These are phyloP conservation scores for Platyura marginata DNA, from an alignment of 1,140 invertebrate species.

Conservation along the genomic window DNA sequence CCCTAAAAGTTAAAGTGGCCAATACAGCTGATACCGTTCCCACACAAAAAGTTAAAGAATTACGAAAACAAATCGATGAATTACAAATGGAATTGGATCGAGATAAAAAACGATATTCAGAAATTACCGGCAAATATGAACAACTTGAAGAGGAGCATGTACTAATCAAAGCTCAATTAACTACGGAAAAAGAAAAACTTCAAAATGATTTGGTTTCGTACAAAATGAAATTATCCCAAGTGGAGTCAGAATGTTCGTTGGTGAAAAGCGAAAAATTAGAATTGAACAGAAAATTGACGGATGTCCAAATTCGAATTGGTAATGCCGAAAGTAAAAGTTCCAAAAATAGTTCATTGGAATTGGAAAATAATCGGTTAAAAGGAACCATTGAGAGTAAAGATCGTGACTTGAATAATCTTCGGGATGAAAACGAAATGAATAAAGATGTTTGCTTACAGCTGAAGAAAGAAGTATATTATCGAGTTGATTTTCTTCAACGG, in stretches of 20 bases:
- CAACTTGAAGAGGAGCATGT: slow-evolving; percentile 67
- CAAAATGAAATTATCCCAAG: slow-evolving; percentile 14
- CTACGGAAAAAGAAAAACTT: slow-evolving; percentile 54
- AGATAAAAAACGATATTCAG: slow-evolving; percentile 55
- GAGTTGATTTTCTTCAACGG: too few species aligned
- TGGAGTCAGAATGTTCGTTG: slow-evolving; percentile 9
- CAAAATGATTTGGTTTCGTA: slow-evolving; percentile 23
- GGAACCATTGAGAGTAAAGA: slow-evolving; percentile 52
- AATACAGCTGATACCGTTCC: slow-evolving; percentile 14
- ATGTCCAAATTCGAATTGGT: slow-evolving; percentile 39
- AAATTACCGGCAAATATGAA: slow-evolving; percentile 62
- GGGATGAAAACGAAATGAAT: slow-evolving; percentile 48
- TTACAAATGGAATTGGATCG: slow-evolving; percentile 38
- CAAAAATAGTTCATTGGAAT: slow-evolving; percentile 29
- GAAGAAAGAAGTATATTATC: slow-evolving; percentile 32
- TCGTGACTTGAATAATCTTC: slow-evolving; percentile 50
- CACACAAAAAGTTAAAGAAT: slow-evolving; percentile 38
- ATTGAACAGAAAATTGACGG: slow-evolving; percentile 42
- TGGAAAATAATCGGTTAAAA: slow-evolving; percentile 45
- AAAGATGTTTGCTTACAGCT: slow-evolving; percentile 49
- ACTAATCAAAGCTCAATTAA: slow-evolving; percentile 53
- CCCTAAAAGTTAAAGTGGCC: slow-evolving; percentile 24
- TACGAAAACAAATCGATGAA: slow-evolving; percentile 37
- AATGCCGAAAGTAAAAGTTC: slow-evolving; percentile 15
- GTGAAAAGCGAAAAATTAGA: slow-evolving; percentile 17